These are phyloP conservation scores for Odontophorus gujanensis DNA, from an alignment of 2,113 vertebrate species.

Conservation along the genomic window DNA sequence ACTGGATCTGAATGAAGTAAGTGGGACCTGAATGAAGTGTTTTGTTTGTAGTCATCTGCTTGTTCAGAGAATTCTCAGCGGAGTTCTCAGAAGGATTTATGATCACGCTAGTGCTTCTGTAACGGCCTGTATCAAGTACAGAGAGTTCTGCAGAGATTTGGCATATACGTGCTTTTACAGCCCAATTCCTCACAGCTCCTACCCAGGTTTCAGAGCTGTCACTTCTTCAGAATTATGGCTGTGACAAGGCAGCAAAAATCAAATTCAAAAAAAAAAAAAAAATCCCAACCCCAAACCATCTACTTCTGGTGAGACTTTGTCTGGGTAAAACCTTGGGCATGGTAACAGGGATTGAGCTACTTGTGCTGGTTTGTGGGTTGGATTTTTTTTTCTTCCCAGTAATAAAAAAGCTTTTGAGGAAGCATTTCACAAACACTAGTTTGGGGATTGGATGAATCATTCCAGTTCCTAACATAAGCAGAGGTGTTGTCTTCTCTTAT, in stretches of 20 bases:
- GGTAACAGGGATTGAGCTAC: background rate
- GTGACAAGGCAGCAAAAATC: background rate
- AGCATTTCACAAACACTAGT: background rate
- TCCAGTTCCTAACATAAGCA: background rate
- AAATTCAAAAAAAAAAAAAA: accelerated
- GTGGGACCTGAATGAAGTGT: background rate
- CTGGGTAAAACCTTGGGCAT: background rate
- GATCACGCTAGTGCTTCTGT: background rate
- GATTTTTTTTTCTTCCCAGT: background rate
- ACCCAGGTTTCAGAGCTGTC: background rate
- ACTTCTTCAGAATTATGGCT: background rate
- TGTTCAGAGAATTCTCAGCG: background rate
- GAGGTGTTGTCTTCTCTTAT: background rate
- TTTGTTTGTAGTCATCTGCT: background rate
- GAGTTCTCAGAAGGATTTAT: background rate
- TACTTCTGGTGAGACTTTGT: background rate
- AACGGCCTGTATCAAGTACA: background rate
- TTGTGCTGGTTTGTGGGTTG: background rate
- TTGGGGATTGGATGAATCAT: background rate
- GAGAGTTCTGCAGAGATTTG: background rate
- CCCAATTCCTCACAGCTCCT: background rate
- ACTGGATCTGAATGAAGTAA: background rate
- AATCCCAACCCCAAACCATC: no score
- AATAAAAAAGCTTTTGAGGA: background rate
- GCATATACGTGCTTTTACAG: background rate